phyloP scores from a whole-genome alignment of 2,113 vertebrate species.

The Nycticryphes semicollaris region DNA sequence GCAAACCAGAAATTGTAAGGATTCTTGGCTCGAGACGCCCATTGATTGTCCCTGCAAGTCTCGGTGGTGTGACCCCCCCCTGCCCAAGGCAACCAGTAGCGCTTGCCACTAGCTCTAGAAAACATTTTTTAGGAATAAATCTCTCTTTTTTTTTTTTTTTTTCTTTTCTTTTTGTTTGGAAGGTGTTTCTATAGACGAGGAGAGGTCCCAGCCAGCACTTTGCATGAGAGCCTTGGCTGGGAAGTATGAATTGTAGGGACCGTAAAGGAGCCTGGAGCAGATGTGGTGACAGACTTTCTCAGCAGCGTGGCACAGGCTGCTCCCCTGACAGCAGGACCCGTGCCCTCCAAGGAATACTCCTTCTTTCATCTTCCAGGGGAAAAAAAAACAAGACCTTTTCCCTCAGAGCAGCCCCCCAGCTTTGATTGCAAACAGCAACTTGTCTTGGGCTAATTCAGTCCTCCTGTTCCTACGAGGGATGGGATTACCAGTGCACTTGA shows the following conservation, averaged over 20 bases:
- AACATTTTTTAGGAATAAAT: background rate
- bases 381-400: background rate
- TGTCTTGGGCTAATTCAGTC: background rate
- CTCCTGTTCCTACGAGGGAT: background rate
- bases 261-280: background rate
- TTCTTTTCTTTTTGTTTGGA: background rate
- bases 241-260: background rate
- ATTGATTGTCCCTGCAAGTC: background rate
- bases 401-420: background rate
- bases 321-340: background rate
- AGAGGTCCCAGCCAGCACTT: background rate
- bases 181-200: background rate
- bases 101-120: background rate
- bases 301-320: background rate
- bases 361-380: background rate
- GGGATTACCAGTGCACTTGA: background rate
- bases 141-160: background rate
- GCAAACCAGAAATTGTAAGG: background rate
- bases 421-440: background rate
- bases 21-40: background rate
- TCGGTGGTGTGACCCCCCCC: background rate
- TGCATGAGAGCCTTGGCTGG: background rate
- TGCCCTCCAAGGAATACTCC: background rate
- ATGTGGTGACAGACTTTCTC: background rate
- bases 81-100: background rate